Percentiles rank a stretch among this genome's conserved stretches.
These are phyloP conservation scores for Nycticorax nycticorax DNA, from an alignment of 2,113 vertebrate species.

Conservation along the genomic window DNA sequence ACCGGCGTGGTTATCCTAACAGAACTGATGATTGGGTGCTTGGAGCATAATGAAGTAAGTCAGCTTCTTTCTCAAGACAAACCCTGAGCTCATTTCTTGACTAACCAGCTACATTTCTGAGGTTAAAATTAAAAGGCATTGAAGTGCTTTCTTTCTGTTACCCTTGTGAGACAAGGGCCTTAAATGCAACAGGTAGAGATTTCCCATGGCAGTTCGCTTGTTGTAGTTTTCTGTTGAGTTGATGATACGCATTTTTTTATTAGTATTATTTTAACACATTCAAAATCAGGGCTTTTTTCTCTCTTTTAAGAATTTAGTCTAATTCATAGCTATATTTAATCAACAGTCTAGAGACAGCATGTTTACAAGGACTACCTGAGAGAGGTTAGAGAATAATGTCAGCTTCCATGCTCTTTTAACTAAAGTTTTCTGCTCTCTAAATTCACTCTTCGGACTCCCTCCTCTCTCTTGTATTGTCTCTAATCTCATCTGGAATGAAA, in stretches of 20 bases:
- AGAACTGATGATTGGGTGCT: slow-evolving; percentile 92
- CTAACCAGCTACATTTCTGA: background rate
- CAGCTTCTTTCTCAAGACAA: background rate
- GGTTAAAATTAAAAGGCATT: background rate
- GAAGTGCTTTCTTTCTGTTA: background rate
- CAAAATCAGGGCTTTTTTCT: background rate
- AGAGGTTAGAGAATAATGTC: background rate
- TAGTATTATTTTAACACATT: background rate
- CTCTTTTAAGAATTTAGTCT: background rate
- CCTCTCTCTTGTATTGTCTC: background rate
- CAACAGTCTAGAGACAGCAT: background rate
- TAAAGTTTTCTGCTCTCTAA: background rate
- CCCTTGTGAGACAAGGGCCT: background rate
- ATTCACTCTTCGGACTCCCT: background rate
- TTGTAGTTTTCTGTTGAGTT: background rate
- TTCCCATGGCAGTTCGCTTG: background rate
- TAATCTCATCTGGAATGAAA: background rate
- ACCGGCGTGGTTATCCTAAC: slow-evolving; percentile 92
- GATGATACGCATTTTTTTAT: background rate
- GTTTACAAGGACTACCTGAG: background rate
- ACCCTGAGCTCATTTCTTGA: rapidly evolving
- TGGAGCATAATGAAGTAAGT: slow-evolving; percentile 92
- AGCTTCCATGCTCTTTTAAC: background rate
- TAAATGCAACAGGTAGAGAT: background rate
- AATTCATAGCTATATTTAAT: background rate